phyloP scores from a whole-genome alignment of 2,113 vertebrate genomes.

The Mormyrus lacerda region DNA sequence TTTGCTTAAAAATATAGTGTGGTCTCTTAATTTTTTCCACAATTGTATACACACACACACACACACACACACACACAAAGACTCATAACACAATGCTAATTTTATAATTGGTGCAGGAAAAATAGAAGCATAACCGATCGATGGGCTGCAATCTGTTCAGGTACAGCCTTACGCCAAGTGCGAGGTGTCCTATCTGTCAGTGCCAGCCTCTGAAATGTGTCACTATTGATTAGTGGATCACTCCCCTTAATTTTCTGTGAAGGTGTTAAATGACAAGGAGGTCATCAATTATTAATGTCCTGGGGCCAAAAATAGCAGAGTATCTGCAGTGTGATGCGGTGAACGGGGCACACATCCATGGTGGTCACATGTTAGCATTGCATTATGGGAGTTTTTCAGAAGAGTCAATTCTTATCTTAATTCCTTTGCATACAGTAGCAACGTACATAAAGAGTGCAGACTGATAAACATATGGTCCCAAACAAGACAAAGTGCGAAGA shows the following conservation, averaged over 20 bases:
- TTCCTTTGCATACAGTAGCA: background rate
- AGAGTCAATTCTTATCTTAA: background rate
- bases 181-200: background rate
- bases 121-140: background rate
- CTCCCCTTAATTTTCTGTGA: background rate
- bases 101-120: background rate
- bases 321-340: background rate
- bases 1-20: background rate
- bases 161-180: background rate
- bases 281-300: background rate
- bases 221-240: constrained; percentile 10
- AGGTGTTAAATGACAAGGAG: constrained; percentile 12
- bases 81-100: background rate
- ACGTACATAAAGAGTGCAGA: too few species aligned
- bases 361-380: background rate
- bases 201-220: background rate
- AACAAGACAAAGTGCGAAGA: background rate
- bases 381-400: background rate
- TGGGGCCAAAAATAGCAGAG: background rate
- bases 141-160: background rate
- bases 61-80: background rate
- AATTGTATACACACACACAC: too few species aligned
- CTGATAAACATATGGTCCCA: background rate
- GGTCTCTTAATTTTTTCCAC: too few species aligned
- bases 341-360: background rate